These are phyloP conservation scores for Mechanitis mazaeus DNA, from an alignment of 2,888 invertebrate species.

Conservation along the genomic window DNA sequence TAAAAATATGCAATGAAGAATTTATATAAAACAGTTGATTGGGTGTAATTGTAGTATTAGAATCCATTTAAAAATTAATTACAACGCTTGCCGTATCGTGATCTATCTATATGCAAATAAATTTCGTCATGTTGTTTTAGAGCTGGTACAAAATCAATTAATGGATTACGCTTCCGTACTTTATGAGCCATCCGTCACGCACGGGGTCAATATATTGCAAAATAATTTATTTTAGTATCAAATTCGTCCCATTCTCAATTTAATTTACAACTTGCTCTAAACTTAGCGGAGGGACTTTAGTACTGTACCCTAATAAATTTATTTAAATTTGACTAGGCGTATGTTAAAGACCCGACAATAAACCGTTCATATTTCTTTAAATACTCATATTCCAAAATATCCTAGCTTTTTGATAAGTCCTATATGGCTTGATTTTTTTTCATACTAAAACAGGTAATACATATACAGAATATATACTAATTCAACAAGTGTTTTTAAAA, in stretches of 20 bases:
- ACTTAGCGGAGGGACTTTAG: neutral
- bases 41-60: neutral
- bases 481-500: no score
- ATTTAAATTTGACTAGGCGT: neutral
- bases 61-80: conserved; percentile 12
- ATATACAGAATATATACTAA: no score
- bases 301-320: conserved; percentile 3
- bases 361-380: no score
- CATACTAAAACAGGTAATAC: no score
- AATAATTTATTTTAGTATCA: conserved; percentile 2
- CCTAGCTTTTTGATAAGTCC: no score
- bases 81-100: conserved; percentile 9
- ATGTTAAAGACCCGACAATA: neutral
- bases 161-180: conserved; percentile 1
- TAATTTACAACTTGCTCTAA: conserved; percentile 3
- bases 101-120: conserved; percentile 7
- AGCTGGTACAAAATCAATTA: conserved; percentile 6
- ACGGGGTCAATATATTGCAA: conserved; percentile 7
- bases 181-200: conserved; percentile 6
- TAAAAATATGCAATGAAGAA: no score
- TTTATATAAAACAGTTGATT: no score
- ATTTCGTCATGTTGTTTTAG: conserved; percentile 5
- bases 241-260: conserved; percentile 7
- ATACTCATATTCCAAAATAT: no score
- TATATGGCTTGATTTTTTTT: no score